These are phyloP conservation scores for Sarotherodon lohbergeri DNA, from an alignment of 2,113 vertebrate genomes.

Conservation along the genomic window DNA sequence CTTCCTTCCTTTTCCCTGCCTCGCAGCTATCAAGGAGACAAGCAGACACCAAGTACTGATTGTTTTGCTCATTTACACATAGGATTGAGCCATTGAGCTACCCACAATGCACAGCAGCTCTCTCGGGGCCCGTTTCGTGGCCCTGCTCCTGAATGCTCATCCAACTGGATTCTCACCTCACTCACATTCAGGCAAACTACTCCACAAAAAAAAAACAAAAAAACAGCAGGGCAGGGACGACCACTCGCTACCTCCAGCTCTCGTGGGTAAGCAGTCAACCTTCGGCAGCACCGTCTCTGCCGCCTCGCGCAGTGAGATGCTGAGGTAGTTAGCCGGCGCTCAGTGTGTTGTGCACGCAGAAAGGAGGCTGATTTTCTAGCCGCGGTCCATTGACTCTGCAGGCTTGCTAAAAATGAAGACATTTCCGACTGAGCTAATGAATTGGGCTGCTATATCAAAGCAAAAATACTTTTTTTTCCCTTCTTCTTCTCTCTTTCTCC, in stretches of 20 bases:
- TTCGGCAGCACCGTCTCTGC: neutral
- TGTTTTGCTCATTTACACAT: conserved; percentile 12
- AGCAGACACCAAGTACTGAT: conserved; percentile 20
- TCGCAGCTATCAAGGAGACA: conserved; percentile 16
- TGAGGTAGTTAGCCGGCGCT: neutral
- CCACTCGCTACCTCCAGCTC: neutral
- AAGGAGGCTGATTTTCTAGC: conserved; percentile 29
- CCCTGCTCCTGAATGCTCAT: conserved; percentile 5
- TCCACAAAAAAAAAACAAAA: neutral
- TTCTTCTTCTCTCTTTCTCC: neutral
- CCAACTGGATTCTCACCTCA: neutral
- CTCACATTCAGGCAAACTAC: neutral
- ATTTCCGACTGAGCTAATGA: conserved; percentile 46
- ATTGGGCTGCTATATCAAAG: conserved; percentile 23
- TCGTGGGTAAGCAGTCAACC: neutral
- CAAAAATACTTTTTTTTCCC: neutral
- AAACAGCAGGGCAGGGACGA: neutral
- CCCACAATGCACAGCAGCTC: conserved; percentile 28
- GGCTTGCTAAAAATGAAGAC: conserved; percentile 44
- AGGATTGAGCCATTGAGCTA: conserved; percentile 38
- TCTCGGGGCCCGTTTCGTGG: neutral
- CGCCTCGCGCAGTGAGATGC: neutral
- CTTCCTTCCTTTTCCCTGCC: neutral
- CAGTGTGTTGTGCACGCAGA: neutral
- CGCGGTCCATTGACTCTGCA: conserved; percentile 35